Percentiles rank a stretch among this genome's conserved stretches.
Evolutionary conservation across 23 tunicate species (phyloP).

Genomic region (Aplidium turbinatum): DNA sequence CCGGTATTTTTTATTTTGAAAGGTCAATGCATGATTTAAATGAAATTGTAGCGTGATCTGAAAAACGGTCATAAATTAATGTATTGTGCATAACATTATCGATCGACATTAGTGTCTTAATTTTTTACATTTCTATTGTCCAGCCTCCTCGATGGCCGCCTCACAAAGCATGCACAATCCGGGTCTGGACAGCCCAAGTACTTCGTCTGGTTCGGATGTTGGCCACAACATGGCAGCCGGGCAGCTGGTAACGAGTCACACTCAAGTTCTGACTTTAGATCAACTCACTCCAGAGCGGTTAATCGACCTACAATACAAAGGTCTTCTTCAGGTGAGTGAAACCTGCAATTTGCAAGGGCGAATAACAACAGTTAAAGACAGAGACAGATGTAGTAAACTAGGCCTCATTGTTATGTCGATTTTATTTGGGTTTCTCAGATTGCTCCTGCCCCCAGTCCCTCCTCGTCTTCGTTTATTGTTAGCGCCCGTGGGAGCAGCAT

Average conservation of each 20-base stretch:
- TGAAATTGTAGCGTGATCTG: too few species aligned
- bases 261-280: constrained; percentile 67
- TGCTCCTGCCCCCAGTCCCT: constrained; percentile 41
- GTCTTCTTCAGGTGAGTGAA: constrained; percentile 61
- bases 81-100: too few species aligned
- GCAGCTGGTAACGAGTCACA: constrained; percentile 15
- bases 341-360: neutral
- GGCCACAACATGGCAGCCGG: neutral
- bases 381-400: neutral
- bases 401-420: neutral
- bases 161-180: neutral
- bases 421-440: constrained; percentile 41
- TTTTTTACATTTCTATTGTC: neutral
- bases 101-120: too few species aligned
- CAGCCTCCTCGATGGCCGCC: constrained; percentile 6
- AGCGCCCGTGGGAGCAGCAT: constrained; percentile 29
- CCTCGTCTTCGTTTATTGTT: constrained; percentile 52
- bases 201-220: constrained; percentile 22
- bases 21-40: too few species aligned
- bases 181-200: constrained; percentile 10
- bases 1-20: too few species aligned
- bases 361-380: neutral
- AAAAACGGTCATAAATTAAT: too few species aligned
- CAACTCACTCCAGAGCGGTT: constrained; percentile 76
- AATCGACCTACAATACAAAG: constrained; percentile 72